Conservation (phyloP, 2,113 vertebrate species). For the Thymallus thymallus region DNA sequence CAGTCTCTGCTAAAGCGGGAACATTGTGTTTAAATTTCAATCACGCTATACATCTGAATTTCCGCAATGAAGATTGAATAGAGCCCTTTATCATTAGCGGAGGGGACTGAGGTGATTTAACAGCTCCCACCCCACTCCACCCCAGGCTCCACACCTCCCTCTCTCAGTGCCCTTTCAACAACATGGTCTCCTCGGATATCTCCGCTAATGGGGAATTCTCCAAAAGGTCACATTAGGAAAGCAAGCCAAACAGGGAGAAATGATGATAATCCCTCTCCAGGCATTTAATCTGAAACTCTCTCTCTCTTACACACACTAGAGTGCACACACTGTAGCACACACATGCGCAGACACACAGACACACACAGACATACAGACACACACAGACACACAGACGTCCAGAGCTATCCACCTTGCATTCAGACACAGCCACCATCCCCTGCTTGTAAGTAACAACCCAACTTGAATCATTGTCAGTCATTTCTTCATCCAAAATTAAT, state of each 20-base stretch:
- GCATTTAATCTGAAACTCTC: constrained; percentile 29
- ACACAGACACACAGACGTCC: no score
- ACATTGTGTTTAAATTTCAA: no score
- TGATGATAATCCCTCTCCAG: constrained; percentile 50
- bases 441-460: no score
- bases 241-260: constrained; percentile 45
- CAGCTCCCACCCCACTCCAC: constrained; percentile 29
- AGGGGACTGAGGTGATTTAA: constrained; percentile 33
- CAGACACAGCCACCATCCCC: no score
- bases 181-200: constrained; percentile 38
- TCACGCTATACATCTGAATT: no score
- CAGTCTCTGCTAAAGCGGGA: no score
- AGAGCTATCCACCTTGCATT: no score
- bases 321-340: neutral
- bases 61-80: neutral
- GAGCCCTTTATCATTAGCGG: constrained; percentile 20
- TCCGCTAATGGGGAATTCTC: constrained; percentile 59
- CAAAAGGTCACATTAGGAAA: constrained; percentile 68
- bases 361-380: neutral
- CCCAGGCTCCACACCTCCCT: constrained; percentile 30
- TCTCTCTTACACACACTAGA: neutral
- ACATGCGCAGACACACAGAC: neutral
- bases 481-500: constrained; percentile 31
- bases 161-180: constrained; percentile 57
- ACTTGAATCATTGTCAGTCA: constrained; percentile 2